Percentiles rank a stretch among this genome's conserved stretches.
Evolutionary conservation across 2,888 invertebrate species (phyloP).

Genomic region (Parnassius apollo): DNA sequence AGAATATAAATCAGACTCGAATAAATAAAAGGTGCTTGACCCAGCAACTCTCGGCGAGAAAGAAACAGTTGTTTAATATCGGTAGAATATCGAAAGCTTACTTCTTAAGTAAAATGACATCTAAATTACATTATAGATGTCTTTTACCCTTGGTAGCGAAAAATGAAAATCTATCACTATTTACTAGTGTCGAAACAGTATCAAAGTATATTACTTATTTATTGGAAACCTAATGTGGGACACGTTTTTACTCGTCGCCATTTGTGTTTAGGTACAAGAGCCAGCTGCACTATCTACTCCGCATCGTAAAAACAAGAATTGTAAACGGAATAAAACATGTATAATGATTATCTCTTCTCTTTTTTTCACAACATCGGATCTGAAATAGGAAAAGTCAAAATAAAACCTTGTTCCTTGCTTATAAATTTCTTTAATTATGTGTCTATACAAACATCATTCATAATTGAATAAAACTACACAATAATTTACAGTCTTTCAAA

Average conservation of each 20-base stretch:
- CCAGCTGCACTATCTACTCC: slow-evolving; percentile 61
- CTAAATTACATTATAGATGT: slow-evolving; percentile 19
- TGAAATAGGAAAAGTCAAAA: slow-evolving; percentile 26
- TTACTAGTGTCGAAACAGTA: slow-evolving; percentile 7
- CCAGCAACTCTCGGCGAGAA: slow-evolving; percentile 27
- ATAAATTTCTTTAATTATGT: slow-evolving; percentile 76
- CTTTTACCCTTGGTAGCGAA: slow-evolving; percentile 25
- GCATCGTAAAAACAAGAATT: slow-evolving; percentile 67
- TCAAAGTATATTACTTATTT: slow-evolving; percentile 36
- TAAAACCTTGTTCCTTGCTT: slow-evolving; percentile 49
- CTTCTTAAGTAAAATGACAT: slow-evolving; percentile 27
- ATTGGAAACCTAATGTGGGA: slow-evolving; percentile 52
- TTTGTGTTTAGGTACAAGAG: slow-evolving; percentile 67
- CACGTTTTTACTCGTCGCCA: slow-evolving; percentile 60
- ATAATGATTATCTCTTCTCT: slow-evolving; percentile 49
- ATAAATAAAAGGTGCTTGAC: slow-evolving; percentile 31
- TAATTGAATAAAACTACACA: slow-evolving; percentile 73
- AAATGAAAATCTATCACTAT: slow-evolving; percentile 18
- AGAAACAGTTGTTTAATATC: slow-evolving; percentile 25
- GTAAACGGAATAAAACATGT: slow-evolving; percentile 64
- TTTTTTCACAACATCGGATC: slow-evolving; percentile 32
- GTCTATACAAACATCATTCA: slow-evolving; percentile 77
- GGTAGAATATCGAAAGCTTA: slow-evolving; percentile 28
- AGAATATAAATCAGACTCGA: slow-evolving; percentile 28
- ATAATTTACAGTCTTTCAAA: slow-evolving; percentile 80